Percentiles rank a stretch among this genome's conserved stretches.
These are phyloP conservation scores for Cirrhinus mrigala DNA, from an alignment of 2,797 vertebrate species.

Conservation along the genomic window DNA sequence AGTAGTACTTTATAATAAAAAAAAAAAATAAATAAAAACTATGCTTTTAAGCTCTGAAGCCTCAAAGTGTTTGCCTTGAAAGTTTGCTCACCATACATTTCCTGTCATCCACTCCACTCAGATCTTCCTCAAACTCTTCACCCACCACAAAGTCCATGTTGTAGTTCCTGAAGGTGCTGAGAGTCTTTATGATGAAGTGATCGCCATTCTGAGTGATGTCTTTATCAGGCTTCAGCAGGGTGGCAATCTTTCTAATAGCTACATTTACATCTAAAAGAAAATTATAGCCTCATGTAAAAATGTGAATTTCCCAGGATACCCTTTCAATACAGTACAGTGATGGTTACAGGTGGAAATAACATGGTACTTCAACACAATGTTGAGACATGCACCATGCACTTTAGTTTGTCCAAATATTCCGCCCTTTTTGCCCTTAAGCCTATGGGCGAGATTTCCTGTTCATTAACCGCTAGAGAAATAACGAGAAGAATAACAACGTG, in stretches of 20 bases:
- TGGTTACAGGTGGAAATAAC: neutral
- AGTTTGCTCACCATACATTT: conserved; percentile 29
- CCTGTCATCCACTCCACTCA: conserved; percentile 90
- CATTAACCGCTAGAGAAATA: too few species aligned
- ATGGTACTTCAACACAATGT: neutral
- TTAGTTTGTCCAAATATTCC: too few species aligned
- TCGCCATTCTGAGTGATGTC: conserved; percentile 91
- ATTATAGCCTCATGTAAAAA: neutral
- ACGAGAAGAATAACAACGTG: too few species aligned
- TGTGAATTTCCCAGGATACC: neutral
- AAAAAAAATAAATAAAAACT: neutral
- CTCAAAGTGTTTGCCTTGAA: neutral
- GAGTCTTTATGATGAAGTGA: conserved; percentile 93
- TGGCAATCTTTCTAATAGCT: conserved; percentile 94
- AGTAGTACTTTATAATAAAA: neutral
- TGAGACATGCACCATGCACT: neutral
- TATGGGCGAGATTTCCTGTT: too few species aligned
- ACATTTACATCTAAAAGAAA: conserved; percentile 86
- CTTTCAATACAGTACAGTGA: neutral
- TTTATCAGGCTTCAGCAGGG: conserved; percentile 92
- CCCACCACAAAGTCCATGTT: conserved; percentile 95
- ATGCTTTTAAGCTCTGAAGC: neutral
- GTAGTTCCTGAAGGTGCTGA: conserved; percentile 96
- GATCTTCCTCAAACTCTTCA: conserved; percentile 94
- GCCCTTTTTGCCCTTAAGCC: too few species aligned